Base-by-base conservation (phyloP, 1,140 invertebrate species). In the Bombus polaris region DNA sequence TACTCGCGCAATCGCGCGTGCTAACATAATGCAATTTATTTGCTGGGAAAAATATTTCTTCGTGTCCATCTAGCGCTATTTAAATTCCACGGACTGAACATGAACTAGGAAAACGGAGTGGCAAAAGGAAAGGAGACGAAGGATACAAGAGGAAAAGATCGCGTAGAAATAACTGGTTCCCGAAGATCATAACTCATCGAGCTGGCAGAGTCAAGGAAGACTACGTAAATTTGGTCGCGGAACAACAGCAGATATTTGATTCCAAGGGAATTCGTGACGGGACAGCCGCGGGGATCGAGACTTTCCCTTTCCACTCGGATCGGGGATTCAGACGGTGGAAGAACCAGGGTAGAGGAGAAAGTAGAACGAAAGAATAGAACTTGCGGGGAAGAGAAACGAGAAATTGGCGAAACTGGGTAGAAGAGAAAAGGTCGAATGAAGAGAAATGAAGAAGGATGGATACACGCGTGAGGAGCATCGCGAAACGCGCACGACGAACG, bases 201-300 rank as follows among this genome's bases (percentile, higher is more conserved):
- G 42, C 32, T 22, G 13, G 22, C n/a, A 47, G 44, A n/a, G 42
- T 81, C 83, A 59, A 84, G 89, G 87, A 79, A 72, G 47, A 28
- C 73, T 65, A 62, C 78, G 86, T 90, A 87, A 91, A 91, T 91
- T 91, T 62, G 70, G 57, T 65, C 78, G 42, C 39, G 76, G 90
- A 89, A 91, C 90, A 93, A 92, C 90, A 32, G 86, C 35, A 73
- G 83, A 86, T 89, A 91, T 91, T 92, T 89, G 91, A 92, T 93
- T 86, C 88, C 83, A 53, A 39, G 71, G 78, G 88, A 90, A 92
- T 89, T 85, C 90, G 89, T 88, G 89, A 90, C 83, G 80, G 78
- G 37, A 39, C 35, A 37, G 32, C 13, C 10, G 28, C n/a, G 8
- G 42, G 59, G 28, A 12, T 47, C 18, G n/a, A 35, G 57, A 28